Evolutionary conservation across 2,113 vertebrate species (phyloP).

Genomic region (Epinephelus cyanopodus): DNA sequence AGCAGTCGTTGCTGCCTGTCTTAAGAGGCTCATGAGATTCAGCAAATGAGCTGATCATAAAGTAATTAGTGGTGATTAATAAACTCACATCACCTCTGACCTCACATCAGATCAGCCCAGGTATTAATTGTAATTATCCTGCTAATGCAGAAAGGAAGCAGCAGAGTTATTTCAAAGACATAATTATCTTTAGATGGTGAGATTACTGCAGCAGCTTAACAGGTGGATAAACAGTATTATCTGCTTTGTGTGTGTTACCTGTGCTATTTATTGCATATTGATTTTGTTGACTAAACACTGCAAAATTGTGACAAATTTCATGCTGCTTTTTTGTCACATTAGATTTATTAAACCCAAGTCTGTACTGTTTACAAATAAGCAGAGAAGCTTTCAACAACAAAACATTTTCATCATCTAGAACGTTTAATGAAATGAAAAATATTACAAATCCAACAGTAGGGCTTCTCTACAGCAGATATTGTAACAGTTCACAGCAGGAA

Average conservation of each 20-base stretch:
- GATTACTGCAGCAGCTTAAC: not conserved
- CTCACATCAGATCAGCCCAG: constrained; percentile 26
- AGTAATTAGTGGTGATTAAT: constrained; percentile 61
- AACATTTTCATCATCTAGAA: too few relatives aligned
- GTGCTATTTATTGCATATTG: not conserved
- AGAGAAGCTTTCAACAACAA: not conserved
- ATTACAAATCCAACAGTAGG: not conserved
- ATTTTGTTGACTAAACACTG: not conserved
- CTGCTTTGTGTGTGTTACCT: not conserved
- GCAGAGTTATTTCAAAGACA: not conserved
- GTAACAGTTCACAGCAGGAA: not conserved
- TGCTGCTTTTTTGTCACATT: not conserved
- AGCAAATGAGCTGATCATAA: constrained; percentile 45
- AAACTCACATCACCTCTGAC: constrained; percentile 46
- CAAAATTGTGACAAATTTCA: not conserved
- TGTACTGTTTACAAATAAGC: not conserved
- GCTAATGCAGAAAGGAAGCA: constrained; percentile 1
- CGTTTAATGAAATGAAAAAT: too few relatives aligned
- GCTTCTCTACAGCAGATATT: not conserved
- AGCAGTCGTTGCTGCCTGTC: constrained; percentile 16
- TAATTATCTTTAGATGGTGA: not conserved
- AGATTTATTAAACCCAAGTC: not conserved
- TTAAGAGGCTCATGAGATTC: constrained; percentile 25
- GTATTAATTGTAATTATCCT: constrained; percentile 30
- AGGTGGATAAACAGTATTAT: not conserved